Percentiles rank a stretch among this genome's conserved stretches.
These are phyloP conservation scores for Ariolimax columbianus DNA, from an alignment of 2,888 invertebrate species.

Conservation along the genomic window DNA sequence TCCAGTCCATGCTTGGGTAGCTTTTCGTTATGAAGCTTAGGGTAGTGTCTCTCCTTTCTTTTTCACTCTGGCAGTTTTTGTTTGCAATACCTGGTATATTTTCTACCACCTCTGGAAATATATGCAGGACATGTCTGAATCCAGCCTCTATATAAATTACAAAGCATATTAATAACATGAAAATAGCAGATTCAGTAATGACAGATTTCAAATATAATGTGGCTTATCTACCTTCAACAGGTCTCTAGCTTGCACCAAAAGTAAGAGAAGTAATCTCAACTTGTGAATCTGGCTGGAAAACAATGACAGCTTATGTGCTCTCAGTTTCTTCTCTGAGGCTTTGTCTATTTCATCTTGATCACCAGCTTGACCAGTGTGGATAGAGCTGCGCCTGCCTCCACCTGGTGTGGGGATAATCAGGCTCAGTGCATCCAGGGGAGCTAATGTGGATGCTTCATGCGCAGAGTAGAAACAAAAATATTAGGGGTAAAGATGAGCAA, in stretches of 20 bases:
- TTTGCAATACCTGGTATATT: no score
- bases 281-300: constrained; percentile 77
- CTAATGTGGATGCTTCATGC: constrained; percentile 30
- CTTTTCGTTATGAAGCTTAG: no score
- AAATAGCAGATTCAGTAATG: no score
- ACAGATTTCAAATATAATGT: background rate
- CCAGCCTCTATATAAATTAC: no score
- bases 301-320: constrained; percentile 68
- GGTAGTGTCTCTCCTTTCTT: no score
- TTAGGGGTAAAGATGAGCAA: no score
- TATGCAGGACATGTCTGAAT: no score
- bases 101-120: no score
- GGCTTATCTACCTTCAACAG: constrained; percentile 24
- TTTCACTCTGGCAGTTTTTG: no score
- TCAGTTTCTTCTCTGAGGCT: constrained; percentile 57
- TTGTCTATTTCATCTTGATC: constrained; percentile 15
- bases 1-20: no score
- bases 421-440: constrained; percentile 75
- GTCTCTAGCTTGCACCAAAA: constrained; percentile 69
- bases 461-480: no score
- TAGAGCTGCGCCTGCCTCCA: background rate
- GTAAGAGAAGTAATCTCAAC: constrained; percentile 68
- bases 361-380: background rate
- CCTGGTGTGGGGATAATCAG: constrained; percentile 55
- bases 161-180: no score